Base-by-base conservation (phyloP, 1,140 invertebrate species). In the Lasioglossum albipes region DNA sequence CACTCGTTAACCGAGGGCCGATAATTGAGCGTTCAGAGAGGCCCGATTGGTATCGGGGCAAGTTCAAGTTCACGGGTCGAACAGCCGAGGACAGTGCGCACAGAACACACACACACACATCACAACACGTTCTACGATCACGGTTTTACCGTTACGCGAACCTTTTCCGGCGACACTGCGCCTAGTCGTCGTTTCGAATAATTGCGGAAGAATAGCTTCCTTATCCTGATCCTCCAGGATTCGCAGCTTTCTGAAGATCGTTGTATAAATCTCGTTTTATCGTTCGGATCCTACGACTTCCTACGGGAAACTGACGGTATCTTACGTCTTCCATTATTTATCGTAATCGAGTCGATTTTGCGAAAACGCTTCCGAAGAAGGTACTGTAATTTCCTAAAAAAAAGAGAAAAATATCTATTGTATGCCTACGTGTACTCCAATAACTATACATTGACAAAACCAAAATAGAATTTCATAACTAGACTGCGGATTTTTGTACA, bases 91-190 rank as follows among this genome's bases (percentile, higher is more conserved):
- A 59, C n/a, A 59, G 57, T 36, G 36, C 36, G 3, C 36, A 36
- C 36, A 36, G 36, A 36, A 36, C 36, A 36, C 36, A 36, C 36
- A 36, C 36, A 36, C 36, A 36, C 20, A 0, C 3, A 7, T 10
- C n/a, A 49, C 45, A 49, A 12, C 20, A 1, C 10, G 36, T 52
- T 20, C 42, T 62, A 65, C 45, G 6, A 22, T 75, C 18, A 49
- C 45, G 5, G 36, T 27, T 36, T 67, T 67, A 64, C 75, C 75
- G 75, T 78, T 78, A 70, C 27, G 42, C 42, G 42, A 42, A n/a
- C 20, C 57, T 64, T 18, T 78, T 70, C 64, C 31, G 57, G 57
- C 13, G 68, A 78, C 54, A 12, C 52, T 54, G n/a, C n/a, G 27
- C 67, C 61, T 41, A 12, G 22, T 42, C 7, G 31, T 70, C 16